Conservation (phyloP, 2,797 vertebrate species). For the Lagocephalus sceleratus region DNA sequence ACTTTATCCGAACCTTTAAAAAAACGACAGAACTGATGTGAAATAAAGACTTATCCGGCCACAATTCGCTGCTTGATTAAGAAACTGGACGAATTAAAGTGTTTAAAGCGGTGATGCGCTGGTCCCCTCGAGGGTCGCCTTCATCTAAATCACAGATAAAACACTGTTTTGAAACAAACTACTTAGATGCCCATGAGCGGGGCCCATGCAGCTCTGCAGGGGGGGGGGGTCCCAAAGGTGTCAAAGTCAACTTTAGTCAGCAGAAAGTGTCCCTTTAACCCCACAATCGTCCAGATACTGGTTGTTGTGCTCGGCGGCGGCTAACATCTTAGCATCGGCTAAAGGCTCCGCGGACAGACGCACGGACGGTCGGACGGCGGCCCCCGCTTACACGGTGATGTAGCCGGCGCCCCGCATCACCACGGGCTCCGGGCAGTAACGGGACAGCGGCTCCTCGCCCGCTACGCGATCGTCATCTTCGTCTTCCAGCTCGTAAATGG, state of each 20-base stretch:
- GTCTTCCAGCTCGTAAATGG: conserved; percentile 95
- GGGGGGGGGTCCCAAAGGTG: neutral
- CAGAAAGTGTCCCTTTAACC: neutral
- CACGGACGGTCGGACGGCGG: conserved; percentile 10
- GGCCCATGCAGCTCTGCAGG: conserved; percentile 2
- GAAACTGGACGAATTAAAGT: too few species aligned
- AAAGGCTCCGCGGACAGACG: conserved; percentile 29
- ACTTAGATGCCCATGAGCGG: neutral
- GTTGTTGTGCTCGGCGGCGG: conserved; percentile 55
- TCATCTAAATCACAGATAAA: too few species aligned
- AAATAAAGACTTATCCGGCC: too few species aligned
- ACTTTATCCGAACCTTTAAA: too few species aligned
- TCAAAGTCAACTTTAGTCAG: neutral
- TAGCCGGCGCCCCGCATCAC: conserved; percentile 93
- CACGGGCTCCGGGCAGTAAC: conserved; percentile 90
- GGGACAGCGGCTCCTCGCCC: conserved; percentile 85
- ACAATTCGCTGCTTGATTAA: too few species aligned
- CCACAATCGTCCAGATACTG: conserved; percentile 17
- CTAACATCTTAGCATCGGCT: conserved; percentile 52
- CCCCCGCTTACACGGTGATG: conserved; percentile 93
- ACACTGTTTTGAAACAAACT: too few species aligned
- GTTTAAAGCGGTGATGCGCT: too few species aligned
- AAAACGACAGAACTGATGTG: too few species aligned
- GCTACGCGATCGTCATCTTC: conserved; percentile 88
- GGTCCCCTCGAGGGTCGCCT: neutral